These are phyloP conservation scores for Lasiommata megera DNA, from an alignment of 2,888 invertebrate species.

Conservation along the genomic window DNA sequence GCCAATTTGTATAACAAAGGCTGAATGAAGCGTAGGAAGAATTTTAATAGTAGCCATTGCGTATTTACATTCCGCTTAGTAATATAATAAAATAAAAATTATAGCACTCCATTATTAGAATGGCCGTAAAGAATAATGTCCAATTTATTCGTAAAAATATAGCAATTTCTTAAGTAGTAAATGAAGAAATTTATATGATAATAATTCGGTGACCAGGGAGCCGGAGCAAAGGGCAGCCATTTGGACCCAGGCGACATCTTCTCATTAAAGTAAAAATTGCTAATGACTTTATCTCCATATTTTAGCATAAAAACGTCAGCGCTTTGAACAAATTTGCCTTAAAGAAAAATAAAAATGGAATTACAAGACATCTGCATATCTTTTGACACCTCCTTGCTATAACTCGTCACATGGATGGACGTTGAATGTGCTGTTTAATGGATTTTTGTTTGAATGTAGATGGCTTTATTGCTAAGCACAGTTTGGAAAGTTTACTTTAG, in stretches of 20 bases:
- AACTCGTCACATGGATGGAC: slow-evolving; percentile 61
- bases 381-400: slow-evolving; percentile 59
- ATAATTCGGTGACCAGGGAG: slow-evolving; percentile 61
- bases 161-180: slow-evolving; percentile 20
- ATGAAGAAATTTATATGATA: slow-evolving; percentile 32
- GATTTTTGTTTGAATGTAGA: slow-evolving; percentile 44
- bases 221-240: slow-evolving; percentile 44
- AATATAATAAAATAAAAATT: not conserved
- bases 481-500: slow-evolving; percentile 27
- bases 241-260: slow-evolving; percentile 56
- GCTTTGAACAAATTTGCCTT: slow-evolving; percentile 55
- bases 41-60: not conserved
- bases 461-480: slow-evolving; percentile 46
- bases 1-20: not conserved
- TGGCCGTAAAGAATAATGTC: not conserved
- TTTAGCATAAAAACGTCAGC: slow-evolving; percentile 75
- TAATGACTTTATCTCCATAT: slow-evolving; percentile 77
- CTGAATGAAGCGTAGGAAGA: not conserved
- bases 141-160: slow-evolving; percentile 12
- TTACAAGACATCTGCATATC: slow-evolving; percentile 69
- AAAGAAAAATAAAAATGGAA: slow-evolving; percentile 53
- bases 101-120: slow-evolving; percentile 5
- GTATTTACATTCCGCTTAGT: not conserved
- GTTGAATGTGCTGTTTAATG: slow-evolving; percentile 52
- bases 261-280: slow-evolving; percentile 67